phyloP scores from a whole-genome alignment of 2,113 vertebrate species.

The Sakesphorus luctuosus region DNA sequence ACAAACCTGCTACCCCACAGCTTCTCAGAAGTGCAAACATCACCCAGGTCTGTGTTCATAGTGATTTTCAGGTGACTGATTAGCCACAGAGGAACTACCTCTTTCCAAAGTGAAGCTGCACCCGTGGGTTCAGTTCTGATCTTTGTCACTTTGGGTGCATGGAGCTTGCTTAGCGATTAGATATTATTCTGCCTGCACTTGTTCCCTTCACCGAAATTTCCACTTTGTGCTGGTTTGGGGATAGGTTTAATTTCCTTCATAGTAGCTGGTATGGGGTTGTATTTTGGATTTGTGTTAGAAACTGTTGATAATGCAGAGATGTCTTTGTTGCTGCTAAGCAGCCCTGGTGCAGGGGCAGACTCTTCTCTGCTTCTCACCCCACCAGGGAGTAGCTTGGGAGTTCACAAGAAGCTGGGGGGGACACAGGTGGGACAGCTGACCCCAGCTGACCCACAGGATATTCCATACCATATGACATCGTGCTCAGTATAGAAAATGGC shows the following conservation, averaged over 20 bases:
- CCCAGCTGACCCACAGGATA: not conserved
- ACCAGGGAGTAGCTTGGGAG: not conserved
- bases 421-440: not conserved
- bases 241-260: not conserved
- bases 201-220: not conserved
- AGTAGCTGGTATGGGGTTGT: not conserved
- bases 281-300: not conserved
- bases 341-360: no score
- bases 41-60: not conserved
- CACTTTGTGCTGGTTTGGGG: not conserved
- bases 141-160: not conserved
- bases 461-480: not conserved
- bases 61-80: not conserved
- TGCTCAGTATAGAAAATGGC: not conserved
- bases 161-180: not conserved
- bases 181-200: not conserved
- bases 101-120: not conserved
- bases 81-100: not conserved
- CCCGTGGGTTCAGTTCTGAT: not conserved
- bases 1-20: not conserved
- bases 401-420: not conserved
- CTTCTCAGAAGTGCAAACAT: not conserved
- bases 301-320: not conserved
- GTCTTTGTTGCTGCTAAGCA: not conserved
- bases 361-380: not conserved